Base-by-base conservation (phyloP, 1,140 invertebrate species). In the Schlechtendalia chinensis region DNA sequence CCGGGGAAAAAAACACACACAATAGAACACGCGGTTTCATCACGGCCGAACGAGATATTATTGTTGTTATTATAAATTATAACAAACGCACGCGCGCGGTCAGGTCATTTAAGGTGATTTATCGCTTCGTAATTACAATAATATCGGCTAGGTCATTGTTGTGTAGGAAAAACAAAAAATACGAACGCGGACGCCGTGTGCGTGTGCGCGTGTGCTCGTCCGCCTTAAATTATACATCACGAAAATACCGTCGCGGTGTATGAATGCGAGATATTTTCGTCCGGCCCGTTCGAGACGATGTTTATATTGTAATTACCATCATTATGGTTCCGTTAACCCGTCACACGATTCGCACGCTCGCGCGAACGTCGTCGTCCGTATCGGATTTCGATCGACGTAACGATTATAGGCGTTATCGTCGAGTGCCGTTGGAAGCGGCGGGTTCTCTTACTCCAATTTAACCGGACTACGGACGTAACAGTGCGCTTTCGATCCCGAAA, bases 61-160 rank as follows among this genome's bases (percentile, higher is more conserved):
- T 39, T 8, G 32, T 8, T 8, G 32, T 65, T 65, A 32, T 65
- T 65, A 24, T 24, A 39, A 39, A 39, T 39, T 4, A 39, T 4
- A 39, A 47, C 22, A 67, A 67, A 67, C 32, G 45, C 32, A 45
- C 63, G 29, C 32, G 32, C 32, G 3, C 32, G 32, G 32, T 39
- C n/a, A 69, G 39, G 47, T 69, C 24, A 47, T 69, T 32, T 39
- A 39, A 69, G 14, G 65, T 22, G 39, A 69, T 69, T 47, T 69
- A 47, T 69, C 45, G 11, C 65, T 67, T 12, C 22, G n/a, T n/a
- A n/a, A n/a, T n/a, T 3, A 39, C 32, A 69, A 45, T 47, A 22
- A 47, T 69, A 47, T 69, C 65, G 65, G 39, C n/a, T 19, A 5
- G 19, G 12, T 19, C 39, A 45, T 69, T 47, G 39, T 69, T 47